Evolutionary conservation across 2,888 invertebrate genomes (phyloP).

Genomic region (Papilio protenor): DNA sequence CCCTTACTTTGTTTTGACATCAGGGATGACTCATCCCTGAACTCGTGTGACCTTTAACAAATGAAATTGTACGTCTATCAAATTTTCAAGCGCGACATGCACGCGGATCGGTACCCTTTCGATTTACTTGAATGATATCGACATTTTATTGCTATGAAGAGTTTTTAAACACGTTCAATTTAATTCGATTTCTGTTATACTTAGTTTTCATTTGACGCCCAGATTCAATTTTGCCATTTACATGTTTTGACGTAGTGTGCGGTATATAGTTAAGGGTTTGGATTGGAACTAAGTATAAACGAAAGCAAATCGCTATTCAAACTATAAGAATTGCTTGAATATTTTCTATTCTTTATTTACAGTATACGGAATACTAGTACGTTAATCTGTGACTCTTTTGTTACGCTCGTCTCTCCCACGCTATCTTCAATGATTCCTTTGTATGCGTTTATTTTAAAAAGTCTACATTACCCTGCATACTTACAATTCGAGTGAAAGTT

Average conservation of each 20-base stretch:
- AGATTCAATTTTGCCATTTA: too few relatives aligned
- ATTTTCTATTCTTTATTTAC: constrained; percentile 33
- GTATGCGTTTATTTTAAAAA: constrained; percentile 16
- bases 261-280: neutral
- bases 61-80: constrained; percentile 3
- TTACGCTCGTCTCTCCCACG: constrained; percentile 2
- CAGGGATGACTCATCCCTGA: neutral
- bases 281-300: neutral
- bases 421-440: constrained; percentile 14
- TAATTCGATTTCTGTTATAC: too few relatives aligned
- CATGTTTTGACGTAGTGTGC: too few relatives aligned
- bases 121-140: neutral
- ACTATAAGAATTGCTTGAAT: constrained; percentile 7
- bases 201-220: too few relatives aligned
- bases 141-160: too few relatives aligned
- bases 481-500: neutral
- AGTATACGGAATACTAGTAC: constrained; percentile 9
- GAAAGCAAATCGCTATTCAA: neutral
- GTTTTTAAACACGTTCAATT: too few relatives aligned
- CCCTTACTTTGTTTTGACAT: neutral
- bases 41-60: constrained; percentile 15
- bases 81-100: constrained; percentile 19
- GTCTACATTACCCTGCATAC: neutral
- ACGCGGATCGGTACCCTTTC: neutral
- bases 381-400: constrained; percentile 29